Conservation (phyloP, 2,797 vertebrate genomes). For the Phoeniculus purpureus region DNA sequence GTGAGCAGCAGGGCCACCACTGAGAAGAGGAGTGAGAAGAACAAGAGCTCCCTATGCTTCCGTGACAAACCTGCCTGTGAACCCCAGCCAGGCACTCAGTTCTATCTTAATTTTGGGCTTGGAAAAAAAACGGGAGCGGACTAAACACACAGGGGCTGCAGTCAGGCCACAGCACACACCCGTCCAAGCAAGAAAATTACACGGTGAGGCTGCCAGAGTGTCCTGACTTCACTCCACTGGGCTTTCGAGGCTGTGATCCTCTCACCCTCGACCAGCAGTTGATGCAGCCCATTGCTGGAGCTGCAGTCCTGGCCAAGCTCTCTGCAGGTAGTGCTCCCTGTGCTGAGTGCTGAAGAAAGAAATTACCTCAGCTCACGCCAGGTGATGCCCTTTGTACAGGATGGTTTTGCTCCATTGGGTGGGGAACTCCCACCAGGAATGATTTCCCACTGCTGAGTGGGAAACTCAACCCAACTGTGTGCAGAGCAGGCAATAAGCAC, state of each 20-base stretch:
- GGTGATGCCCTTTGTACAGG: neutral
- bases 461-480: rapidly evolving
- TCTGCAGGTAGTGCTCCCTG: neutral
- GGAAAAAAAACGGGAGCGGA: neutral
- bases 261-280: neutral
- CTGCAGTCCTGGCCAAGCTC: neutral
- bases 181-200: slow-evolving; percentile 44
- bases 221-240: slow-evolving; percentile 60
- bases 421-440: neutral
- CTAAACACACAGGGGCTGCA: slow-evolving; percentile 48
- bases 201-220: slow-evolving; percentile 31
- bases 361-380: neutral
- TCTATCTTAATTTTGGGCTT: slow-evolving; percentile 52
- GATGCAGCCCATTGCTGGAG: neutral
- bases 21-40: neutral
- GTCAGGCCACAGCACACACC: slow-evolving; percentile 19
- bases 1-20: neutral
- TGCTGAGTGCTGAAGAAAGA: neutral
- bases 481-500: neutral
- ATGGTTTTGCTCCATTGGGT: neutral
- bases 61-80: neutral
- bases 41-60: slow-evolving; percentile 37
- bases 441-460: neutral
- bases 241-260: neutral
- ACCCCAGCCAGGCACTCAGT: slow-evolving; percentile 15